Evolutionary conservation across 2,113 vertebrate genomes (phyloP), one percentile per base, ranked within the genome.

Genomic region (Xiphophorus hellerii): DNA sequence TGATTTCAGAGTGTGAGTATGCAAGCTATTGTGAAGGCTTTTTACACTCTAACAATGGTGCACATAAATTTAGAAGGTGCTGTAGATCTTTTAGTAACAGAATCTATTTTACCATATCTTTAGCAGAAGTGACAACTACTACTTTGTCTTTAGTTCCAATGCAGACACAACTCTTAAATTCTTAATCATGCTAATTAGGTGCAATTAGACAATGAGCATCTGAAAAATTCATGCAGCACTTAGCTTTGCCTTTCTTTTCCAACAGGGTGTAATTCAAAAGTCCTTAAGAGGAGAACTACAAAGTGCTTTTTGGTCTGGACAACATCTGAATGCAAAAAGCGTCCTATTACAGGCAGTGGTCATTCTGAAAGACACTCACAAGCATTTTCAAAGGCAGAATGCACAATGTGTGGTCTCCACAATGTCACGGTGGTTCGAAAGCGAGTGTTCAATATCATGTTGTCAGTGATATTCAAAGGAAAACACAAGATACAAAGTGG

Each of bases 171-270:
- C 82, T 37, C 70, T 81, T 85, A 70, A 90, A 80, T 73, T 90
- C 77, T 89, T 91, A 89, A 90, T 90, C 82, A 82, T 66, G 61
- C 76, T 87, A 90, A 92, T 92, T 81, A 85, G 73, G 82, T 75
- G 70, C 84, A 92, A 86, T 92, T 91, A 92, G 78, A 87, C 82
- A 88, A 85, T 78, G 76, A 73, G 62, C 74, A 63, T 73, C 66
- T 88, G 70, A 92, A 92, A 87, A 81, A 91, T 88, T 88, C 67
- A 88, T 89, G 78, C 72, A 75, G 66, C 78, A 73, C 77, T 92
- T 88, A 90, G 89, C 83, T 82, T 76, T 77, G 76, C 76, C 88
- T 76, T 76, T 82, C 73, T 77, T 77, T 82, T 82, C 70, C 65
- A 76, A 51, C 71, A 63, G 35, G 51, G 31, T 78, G 77, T 78